Evolutionary conservation across 1,140 invertebrate genomes (phyloP).

Genomic region (Armadillidium nasatum): DNA sequence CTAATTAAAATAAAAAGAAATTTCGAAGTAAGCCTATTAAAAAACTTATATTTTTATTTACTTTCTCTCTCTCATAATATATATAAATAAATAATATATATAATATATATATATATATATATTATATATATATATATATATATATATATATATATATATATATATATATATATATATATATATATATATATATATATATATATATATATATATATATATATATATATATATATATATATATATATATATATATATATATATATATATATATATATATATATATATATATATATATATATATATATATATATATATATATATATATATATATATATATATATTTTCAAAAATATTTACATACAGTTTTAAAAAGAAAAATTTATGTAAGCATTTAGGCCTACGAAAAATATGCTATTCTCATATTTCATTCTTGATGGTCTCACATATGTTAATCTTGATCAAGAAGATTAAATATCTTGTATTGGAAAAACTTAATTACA

Average conservation of each 20-base stretch:
- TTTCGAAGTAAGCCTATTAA: too few species aligned
- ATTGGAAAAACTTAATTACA: too few species aligned
- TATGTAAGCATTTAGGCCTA: not conserved
- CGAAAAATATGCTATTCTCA: too few species aligned
- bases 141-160: not conserved
- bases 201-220: not conserved
- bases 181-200: not conserved
- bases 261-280: not conserved
- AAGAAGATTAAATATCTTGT: too few species aligned
- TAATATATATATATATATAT: too few species aligned
- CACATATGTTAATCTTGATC: too few species aligned
- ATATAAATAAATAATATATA: too few species aligned
- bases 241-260: not conserved
- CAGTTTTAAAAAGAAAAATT: constrained; percentile 1
- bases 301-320: not conserved
- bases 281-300: not conserved
- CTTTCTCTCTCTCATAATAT: too few species aligned
- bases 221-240: not conserved
- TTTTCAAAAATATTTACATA: not conserved
- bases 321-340: not conserved
- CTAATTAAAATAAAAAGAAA: too few species aligned
- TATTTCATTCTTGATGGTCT: too few species aligned
- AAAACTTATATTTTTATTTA: too few species aligned
- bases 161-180: not conserved
- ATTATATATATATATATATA: constrained; percentile 15